phyloP scores from a whole-genome alignment of 1,140 invertebrate species.

The Danaus plexippus region DNA sequence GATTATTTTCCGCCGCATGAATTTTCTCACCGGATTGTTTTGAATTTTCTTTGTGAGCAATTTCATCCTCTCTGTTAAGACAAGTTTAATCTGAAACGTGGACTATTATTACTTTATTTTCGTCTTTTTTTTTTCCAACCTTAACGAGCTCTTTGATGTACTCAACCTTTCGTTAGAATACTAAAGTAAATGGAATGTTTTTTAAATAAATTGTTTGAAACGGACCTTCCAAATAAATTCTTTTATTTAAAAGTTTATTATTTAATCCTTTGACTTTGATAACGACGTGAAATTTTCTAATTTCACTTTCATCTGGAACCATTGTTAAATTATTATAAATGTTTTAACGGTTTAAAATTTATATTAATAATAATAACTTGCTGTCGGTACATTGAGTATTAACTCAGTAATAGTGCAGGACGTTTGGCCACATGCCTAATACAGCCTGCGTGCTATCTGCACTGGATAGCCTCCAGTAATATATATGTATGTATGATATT shows the following conservation, averaged over 20 bases:
- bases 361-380: slow-evolving; percentile 8
- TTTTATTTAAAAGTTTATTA: slow-evolving; percentile 13
- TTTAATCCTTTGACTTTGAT: slow-evolving; percentile 16
- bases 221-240: slow-evolving; percentile 8
- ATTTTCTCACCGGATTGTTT: slow-evolving; percentile 14
- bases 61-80: slow-evolving; percentile 10
- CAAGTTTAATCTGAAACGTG: slow-evolving; percentile 14
- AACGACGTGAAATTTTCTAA: slow-evolving; percentile 3
- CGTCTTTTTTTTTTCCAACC: slow-evolving; percentile 1
- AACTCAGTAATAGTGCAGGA: slow-evolving; percentile 26
- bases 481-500: slow-evolving; percentile 21
- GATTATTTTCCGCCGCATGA: slow-evolving; percentile 20
- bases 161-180: slow-evolving; percentile 12
- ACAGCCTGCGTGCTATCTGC: slow-evolving; percentile 18
- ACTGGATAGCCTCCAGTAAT: slow-evolving; percentile 17
- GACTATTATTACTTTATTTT: slow-evolving; percentile 15
- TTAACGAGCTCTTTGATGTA: slow-evolving; percentile 8
- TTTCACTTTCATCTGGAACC: background rate
- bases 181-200: slow-evolving; percentile 9
- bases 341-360: background rate
- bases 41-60: slow-evolving; percentile 15
- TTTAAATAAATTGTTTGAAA: slow-evolving; percentile 9
- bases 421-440: slow-evolving; percentile 33
- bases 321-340: background rate
- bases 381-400: slow-evolving; percentile 22